phyloP scores from a whole-genome alignment of 2,888 invertebrate species.

The Encarsia formosa region DNA sequence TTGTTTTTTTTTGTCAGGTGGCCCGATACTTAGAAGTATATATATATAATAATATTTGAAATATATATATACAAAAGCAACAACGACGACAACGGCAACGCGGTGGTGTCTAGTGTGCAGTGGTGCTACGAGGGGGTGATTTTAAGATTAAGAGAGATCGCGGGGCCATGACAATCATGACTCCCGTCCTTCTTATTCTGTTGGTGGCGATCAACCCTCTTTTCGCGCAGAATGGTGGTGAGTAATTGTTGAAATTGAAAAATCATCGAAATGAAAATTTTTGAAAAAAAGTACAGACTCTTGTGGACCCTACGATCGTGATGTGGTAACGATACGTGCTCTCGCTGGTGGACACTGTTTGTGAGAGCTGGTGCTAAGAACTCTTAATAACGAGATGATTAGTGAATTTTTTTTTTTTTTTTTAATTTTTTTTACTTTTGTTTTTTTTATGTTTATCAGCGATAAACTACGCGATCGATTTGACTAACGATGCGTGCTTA shows the following conservation, averaged over 20 bases:
- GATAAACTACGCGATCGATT: too few species aligned
- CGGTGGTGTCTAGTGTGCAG: slow-evolving; percentile 48
- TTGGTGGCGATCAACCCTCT: slow-evolving; percentile 51
- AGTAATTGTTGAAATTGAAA: slow-evolving; percentile 18
- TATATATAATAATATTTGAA: too few species aligned
- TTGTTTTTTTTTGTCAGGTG: slow-evolving; percentile 46
- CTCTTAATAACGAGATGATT: too few species aligned
- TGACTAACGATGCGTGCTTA: too few species aligned
- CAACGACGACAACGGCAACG: slow-evolving; percentile 37
- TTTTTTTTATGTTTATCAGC: too few species aligned
- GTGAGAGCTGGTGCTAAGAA: too few species aligned
- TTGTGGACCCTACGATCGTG: slow-evolving; percentile 10
- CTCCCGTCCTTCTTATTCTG: slow-evolving; percentile 50
- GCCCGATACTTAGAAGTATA: too few species aligned
- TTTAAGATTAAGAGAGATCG: slow-evolving; percentile 8
- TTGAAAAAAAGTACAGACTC: background rate
- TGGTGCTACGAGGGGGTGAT: slow-evolving; percentile 43
- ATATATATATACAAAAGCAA: background rate
- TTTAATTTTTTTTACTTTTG: too few species aligned
- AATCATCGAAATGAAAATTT: background rate
- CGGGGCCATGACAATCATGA: slow-evolving; percentile 37
- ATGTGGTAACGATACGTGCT: slow-evolving; percentile 2
- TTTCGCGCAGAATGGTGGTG: slow-evolving; percentile 47
- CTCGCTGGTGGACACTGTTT: background rate
- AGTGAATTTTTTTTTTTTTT: too few species aligned